phyloP scores from a whole-genome alignment of 2,888 invertebrate species.

The Sarcophaga subvicina region DNA sequence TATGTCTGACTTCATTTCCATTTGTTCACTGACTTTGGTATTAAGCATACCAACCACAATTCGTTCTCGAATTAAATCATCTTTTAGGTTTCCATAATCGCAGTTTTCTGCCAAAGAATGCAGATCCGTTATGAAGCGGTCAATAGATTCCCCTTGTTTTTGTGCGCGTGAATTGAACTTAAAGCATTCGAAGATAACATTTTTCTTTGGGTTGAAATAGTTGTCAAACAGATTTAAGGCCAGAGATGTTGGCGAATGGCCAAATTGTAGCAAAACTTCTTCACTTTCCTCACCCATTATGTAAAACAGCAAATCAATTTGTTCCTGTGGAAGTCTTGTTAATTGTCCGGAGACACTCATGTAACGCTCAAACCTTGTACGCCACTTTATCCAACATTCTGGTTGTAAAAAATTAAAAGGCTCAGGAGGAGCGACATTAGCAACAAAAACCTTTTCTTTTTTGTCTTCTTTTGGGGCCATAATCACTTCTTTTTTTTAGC shows the following conservation, averaged over 20 bases:
- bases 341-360: not conserved
- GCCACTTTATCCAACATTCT: constrained; percentile 12
- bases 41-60: constrained; percentile 27
- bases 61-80: constrained; percentile 29
- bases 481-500: too few relatives aligned
- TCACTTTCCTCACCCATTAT: constrained; percentile 20
- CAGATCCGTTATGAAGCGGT: constrained; percentile 16
- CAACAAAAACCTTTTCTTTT: too few relatives aligned
- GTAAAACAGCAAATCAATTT: constrained; percentile 17
- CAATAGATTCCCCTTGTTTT: not conserved
- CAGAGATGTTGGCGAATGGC: not conserved
- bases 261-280: constrained; percentile 19
- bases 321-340: constrained; percentile 1
- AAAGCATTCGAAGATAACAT: constrained; percentile 14
- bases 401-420: constrained; percentile 8
- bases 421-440: not conserved
- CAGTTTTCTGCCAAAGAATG: constrained; percentile 27
- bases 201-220: constrained; percentile 15
- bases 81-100: constrained; percentile 36
- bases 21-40: constrained; percentile 19
- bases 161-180: constrained; percentile 19
- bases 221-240: constrained; percentile 13
- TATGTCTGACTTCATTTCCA: constrained; percentile 9
- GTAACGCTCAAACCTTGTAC: constrained; percentile 4
- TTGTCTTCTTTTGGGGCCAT: too few relatives aligned